These are phyloP conservation scores for Rhincodon typus DNA, from an alignment of 2,797 vertebrate species.

Conservation along the genomic window DNA sequence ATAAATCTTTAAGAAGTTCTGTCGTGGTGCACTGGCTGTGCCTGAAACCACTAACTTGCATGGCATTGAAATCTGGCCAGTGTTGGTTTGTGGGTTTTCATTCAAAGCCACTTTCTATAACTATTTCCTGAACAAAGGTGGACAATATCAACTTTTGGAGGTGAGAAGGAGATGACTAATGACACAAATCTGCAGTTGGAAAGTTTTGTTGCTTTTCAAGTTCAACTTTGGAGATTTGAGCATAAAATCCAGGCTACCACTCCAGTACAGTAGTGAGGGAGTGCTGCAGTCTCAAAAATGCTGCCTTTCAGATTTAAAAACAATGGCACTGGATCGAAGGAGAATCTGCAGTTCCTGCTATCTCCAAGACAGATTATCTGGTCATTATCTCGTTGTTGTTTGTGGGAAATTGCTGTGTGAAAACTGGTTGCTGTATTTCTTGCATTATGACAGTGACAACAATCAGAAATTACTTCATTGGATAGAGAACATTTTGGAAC, in stretches of 20 bases:
- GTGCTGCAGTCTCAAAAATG: neutral
- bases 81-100: neutral
- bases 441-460: neutral
- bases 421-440: neutral
- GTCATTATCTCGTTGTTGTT: neutral
- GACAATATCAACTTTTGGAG: neutral
- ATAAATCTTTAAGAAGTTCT: neutral
- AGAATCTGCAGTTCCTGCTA: no score
- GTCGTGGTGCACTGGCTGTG: neutral
- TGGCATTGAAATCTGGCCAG: neutral
- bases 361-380: neutral
- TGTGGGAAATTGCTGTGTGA: neutral
- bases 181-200: neutral
- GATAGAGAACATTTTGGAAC: neutral
- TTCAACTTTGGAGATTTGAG: neutral
- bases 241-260: neutral
- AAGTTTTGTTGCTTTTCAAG: neutral
- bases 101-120: neutral
- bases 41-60: neutral
- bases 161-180: neutral
- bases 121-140: neutral
- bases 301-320: neutral
- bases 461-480: neutral
- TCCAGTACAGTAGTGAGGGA: neutral
- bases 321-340: neutral